Evolutionary conservation across 2,797 vertebrate species (phyloP), one percentile per base, ranked within the genome.

Genomic region (Amniataba percoides): DNA sequence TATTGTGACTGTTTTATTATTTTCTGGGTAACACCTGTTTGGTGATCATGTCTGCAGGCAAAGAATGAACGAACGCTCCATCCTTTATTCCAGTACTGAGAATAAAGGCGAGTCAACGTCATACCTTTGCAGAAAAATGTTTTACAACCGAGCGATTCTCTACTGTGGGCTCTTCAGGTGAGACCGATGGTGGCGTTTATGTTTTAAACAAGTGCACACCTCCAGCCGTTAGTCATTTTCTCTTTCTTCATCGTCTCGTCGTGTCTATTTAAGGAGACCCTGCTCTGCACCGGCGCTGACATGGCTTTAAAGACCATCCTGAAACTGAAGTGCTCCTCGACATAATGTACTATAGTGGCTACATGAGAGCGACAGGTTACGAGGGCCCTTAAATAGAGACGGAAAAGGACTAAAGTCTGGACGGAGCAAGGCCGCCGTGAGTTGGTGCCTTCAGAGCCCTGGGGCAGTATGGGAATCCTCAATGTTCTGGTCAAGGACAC

Each of bases 401-500:
- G 87, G 93, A 95, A 96, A 94, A 93, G 69, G 87, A 92, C 88
- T 93, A 89, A 89, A 68, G 88, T 78, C 89, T 92, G 92, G 90
- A 82, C 66, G 84, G 75, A 74, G 51, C 34, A 4, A 68, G 42
- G 66, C 76, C 71, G 71, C 43, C 80, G 40, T 57, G 51, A 56
- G 74, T 61, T 72, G 86, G 69, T 86, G 92, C 92, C 88, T 91
- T 91, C 87, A 84, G 93, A 94, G 95, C 92, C 92, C 94, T 80
- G 78, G 76, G 81, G 81, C 95, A 94, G 94, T 92, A 86, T 87
- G 91, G 87, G 95, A 95, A 95, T 95, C 93, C 90, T 95, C 95
- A 74, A 92, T 89, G 91, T 97, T 99, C 98, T 99, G 97, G 96
- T 99, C 97, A 98, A 99, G 98, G 98, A 99, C 98, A 98, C 96